Evolutionary conservation across 2,113 vertebrate species (phyloP).

Genomic region (Gopherus flavomarginatus): DNA sequence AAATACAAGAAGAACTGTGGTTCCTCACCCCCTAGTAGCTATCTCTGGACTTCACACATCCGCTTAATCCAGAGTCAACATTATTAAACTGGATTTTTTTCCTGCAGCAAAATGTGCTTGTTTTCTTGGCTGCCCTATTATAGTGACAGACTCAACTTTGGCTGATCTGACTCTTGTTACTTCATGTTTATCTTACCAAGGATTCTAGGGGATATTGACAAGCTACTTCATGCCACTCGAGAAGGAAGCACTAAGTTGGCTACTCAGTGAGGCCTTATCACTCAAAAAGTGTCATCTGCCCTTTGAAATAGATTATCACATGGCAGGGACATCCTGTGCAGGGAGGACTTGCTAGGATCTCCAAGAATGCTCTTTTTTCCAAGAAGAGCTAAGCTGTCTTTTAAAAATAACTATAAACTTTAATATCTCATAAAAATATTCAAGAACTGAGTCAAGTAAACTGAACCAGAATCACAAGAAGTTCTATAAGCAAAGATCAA

Average conservation of each 20-base stretch:
- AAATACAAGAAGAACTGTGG: not conserved
- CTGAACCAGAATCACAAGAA: not conserved
- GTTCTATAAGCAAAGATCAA: not conserved
- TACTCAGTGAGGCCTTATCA: rapidly evolving
- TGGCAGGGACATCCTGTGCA: not conserved
- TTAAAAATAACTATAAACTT: not conserved
- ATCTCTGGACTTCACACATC: not conserved
- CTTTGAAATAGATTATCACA: not conserved
- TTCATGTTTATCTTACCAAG: not conserved
- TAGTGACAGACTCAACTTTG: not conserved
- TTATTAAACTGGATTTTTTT: not conserved
- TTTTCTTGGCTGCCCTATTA: not conserved
- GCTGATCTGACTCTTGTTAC: rapidly evolving
- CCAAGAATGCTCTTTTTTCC: not conserved
- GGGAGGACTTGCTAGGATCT: not conserved
- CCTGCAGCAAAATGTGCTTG: not conserved
- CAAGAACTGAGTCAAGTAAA: not conserved
- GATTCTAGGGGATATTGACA: not conserved
- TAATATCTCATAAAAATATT: not conserved
- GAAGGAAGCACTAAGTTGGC: not conserved
- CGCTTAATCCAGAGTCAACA: not conserved
- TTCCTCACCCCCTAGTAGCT: not conserved
- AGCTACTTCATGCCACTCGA: not conserved
- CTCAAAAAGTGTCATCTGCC: not conserved
- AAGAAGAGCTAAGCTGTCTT: not conserved